phyloP scores from a whole-genome alignment of 2,888 invertebrate genomes.

The Lithophane ornitopus region DNA sequence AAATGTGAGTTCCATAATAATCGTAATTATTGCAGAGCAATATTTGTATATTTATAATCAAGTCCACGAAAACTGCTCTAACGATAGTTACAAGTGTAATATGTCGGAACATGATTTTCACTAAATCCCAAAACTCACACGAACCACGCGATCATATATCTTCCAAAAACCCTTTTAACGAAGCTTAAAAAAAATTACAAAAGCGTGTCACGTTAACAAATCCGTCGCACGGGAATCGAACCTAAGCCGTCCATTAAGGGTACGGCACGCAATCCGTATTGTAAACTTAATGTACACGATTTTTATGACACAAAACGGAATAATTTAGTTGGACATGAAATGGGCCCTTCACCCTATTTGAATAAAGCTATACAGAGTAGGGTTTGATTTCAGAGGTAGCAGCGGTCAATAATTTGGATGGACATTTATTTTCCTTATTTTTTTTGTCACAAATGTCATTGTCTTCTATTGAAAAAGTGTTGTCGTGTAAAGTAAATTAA shows the following conservation, averaged over 20 bases:
- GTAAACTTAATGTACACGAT: slow-evolving; percentile 64
- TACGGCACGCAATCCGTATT: slow-evolving; percentile 69
- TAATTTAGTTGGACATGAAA: slow-evolving; percentile 79
- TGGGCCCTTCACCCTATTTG: slow-evolving; percentile 73
- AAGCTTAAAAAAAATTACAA: slow-evolving; percentile 32
- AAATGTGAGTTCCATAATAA: too few species aligned
- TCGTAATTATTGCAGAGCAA: too few species aligned
- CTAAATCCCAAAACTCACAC: slow-evolving; percentile 25
- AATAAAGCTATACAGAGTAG: slow-evolving; percentile 55
- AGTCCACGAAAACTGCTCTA: too few species aligned
- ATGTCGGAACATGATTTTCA: slow-evolving; percentile 15
- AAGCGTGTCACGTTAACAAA: slow-evolving; percentile 60
- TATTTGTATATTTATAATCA: too few species aligned
- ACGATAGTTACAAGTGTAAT: not conserved
- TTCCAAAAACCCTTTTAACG: slow-evolving; percentile 33
- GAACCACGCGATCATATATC: slow-evolving; percentile 29
- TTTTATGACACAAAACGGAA: slow-evolving; percentile 73
- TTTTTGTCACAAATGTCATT: too few species aligned
- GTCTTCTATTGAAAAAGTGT: not conserved
- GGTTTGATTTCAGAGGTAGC: slow-evolving; percentile 28
- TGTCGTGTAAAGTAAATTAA: not conserved
- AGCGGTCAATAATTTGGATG: slow-evolving; percentile 9
- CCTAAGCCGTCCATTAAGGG: slow-evolving; percentile 67
- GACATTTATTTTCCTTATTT: not conserved
- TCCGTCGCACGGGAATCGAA: slow-evolving; percentile 70